Base-by-base conservation (phyloP, 2,888 invertebrate genomes). In the Epistrophe grossulariae region DNA sequence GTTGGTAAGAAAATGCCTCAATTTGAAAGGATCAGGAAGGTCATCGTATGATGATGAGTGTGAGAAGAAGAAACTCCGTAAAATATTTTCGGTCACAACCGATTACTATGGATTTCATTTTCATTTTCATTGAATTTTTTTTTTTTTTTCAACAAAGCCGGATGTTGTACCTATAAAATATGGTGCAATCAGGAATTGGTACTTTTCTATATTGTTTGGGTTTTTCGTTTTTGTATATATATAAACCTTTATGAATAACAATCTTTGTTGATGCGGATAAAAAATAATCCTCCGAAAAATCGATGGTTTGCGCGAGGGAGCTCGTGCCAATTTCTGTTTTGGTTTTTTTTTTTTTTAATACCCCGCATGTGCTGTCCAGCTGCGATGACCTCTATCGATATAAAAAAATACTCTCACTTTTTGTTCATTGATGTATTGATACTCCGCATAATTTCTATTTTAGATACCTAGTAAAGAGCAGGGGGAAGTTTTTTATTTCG, bases 361-460 rank as follows among this genome's bases (percentile, higher is more conserved):
- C 66, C 19, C 31, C 62, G 81, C 81, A 73, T 85, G 70, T 74
- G 77, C 60, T 78, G 85, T 82, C 85, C 85, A 85, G 85, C 85
- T 85, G 85, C 85, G 85, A 85, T 85, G 85, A 85, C 85, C 85
- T 85, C 50, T 82, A n/a, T 71, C 62, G 84, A 85, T 78, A 85
- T 52, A 74, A 79, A 72, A 81, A 81, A 77, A 43, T 57, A 77
- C 78, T 85, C 72, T 78, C 74, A 79, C 74, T 85, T 85, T 85
- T 85, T 85, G 78, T 85, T 59, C 82, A 82, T 85, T 73, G 81
- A 78, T 85, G 81, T 68, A 13, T 81, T 74, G 60, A 73, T 72
- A 68, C 43, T 55, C 24, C 1, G 45, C 9, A 43, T 52, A 35
- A 66, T 59, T 66, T 52, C 38, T 80, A 40, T 60, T n/a, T n/a